These are phyloP conservation scores for Passer domesticus DNA, from an alignment of 2,113 vertebrate species.

Conservation along the genomic window DNA sequence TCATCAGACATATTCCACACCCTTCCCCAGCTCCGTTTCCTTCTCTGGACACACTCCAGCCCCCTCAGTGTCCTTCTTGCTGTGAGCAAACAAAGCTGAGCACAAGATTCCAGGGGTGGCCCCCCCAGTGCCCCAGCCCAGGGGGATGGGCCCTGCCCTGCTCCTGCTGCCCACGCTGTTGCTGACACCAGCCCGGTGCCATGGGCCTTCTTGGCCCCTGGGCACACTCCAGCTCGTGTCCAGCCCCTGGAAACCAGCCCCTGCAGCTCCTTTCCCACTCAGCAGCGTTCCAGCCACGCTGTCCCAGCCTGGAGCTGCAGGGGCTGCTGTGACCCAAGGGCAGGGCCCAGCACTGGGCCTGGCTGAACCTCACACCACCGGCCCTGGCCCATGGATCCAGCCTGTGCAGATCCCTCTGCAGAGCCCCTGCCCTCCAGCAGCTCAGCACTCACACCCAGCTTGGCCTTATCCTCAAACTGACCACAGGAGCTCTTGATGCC, in stretches of 20 bases:
- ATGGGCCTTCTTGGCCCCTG: neutral
- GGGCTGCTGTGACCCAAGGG: neutral
- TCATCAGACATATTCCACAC: neutral
- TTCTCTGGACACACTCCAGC: fast-evolving
- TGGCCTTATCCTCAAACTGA: fast-evolving
- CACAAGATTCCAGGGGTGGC: too few species aligned
- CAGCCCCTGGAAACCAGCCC: neutral
- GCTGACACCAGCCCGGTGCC: too few species aligned
- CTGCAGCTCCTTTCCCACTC: neutral
- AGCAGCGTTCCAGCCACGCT: neutral
- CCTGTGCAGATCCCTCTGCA: neutral
- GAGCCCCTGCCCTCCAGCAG: neutral
- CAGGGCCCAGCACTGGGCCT: neutral
- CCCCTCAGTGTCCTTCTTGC: neutral
- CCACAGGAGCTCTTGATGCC: fast-evolving
- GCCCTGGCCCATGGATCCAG: fast-evolving
- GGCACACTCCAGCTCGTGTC: neutral
- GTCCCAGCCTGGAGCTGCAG: neutral
- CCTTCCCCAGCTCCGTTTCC: fast-evolving
- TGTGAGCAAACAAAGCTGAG: neutral
- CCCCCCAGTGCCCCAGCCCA: too few species aligned
- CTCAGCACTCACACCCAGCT: fast-evolving
- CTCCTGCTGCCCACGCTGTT: too few species aligned
- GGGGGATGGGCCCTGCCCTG: too few species aligned
- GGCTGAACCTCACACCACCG: fast-evolving